These are phyloP conservation scores for Trachemys scripta DNA, from an alignment of 2,113 vertebrate genomes.

Conservation along the genomic window DNA sequence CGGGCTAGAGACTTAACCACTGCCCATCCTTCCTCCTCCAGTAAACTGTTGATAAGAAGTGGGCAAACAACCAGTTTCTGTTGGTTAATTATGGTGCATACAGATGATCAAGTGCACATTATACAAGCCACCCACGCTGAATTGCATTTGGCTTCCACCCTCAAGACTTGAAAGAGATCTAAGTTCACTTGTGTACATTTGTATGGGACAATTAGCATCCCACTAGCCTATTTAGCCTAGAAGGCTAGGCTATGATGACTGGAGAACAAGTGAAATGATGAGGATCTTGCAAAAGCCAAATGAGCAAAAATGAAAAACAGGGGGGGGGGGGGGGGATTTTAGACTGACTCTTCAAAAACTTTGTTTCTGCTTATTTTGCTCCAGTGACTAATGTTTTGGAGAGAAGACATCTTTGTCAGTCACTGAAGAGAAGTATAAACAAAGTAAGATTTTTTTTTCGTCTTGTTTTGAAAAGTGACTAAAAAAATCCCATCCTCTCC, in stretches of 20 bases:
- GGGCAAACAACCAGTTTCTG: background rate
- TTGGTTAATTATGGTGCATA: background rate
- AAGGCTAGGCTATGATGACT: background rate
- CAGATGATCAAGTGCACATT: background rate
- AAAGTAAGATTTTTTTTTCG: background rate
- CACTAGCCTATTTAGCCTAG: background rate
- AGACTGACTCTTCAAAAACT: background rate
- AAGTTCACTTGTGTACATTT: background rate
- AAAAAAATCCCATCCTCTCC: background rate
- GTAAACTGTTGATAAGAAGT: background rate
- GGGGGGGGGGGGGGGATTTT: too few species aligned
- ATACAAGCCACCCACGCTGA: rapidly evolving
- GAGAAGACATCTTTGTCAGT: background rate
- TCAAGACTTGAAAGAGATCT: background rate
- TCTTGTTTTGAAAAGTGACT: background rate
- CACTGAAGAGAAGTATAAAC: background rate
- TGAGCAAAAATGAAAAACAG: rapidly evolving
- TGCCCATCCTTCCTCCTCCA: background rate
- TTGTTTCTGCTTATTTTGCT: background rate
- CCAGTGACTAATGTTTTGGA: background rate
- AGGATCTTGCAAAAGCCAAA: background rate
- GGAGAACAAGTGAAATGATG: background rate
- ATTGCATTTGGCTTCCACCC: background rate
- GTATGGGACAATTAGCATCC: background rate
- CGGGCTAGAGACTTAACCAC: background rate